phyloP scores from a whole-genome alignment of 2,113 vertebrate genomes.

The Coryphaenoides rupestris region DNA sequence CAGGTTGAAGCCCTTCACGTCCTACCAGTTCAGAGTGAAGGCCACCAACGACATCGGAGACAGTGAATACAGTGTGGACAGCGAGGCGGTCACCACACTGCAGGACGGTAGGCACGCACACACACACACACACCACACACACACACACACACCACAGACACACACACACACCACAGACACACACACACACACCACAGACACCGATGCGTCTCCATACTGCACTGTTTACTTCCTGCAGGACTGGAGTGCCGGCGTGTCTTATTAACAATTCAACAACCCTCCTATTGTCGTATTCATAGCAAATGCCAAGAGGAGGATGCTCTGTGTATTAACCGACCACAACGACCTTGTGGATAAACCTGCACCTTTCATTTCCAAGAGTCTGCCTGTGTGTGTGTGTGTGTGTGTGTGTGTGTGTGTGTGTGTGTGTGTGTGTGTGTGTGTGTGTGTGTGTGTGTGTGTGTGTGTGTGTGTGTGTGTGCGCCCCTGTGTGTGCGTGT shows the following conservation, averaged over 20 bases:
- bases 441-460: too few relatives aligned
- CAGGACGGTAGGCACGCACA: slow-evolving; percentile 84
- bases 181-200: too few relatives aligned
- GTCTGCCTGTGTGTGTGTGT: too few relatives aligned
- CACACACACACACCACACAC: neutral
- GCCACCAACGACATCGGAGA: slow-evolving; percentile 97
- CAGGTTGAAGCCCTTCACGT: slow-evolving; percentile 96
- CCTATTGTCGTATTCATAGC: too few relatives aligned
- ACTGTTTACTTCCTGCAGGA: neutral
- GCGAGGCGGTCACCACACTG: slow-evolving; percentile 91
- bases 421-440: too few relatives aligned
- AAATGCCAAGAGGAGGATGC: too few relatives aligned
- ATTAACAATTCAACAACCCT: too few relatives aligned
- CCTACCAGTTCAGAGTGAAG: slow-evolving; percentile 95
- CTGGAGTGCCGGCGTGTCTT: neutral
- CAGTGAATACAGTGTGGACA: slow-evolving; percentile 94
- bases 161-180: neutral
- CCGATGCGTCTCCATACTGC: neutral
- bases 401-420: too few relatives aligned
- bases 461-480: slow-evolving; percentile 8
- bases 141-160: slow-evolving; percentile 35
- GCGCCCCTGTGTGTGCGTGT: slow-evolving; percentile 15
- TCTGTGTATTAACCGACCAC: too few relatives aligned
- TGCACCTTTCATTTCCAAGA: too few relatives aligned
- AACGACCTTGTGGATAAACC: too few relatives aligned